phyloP scores from a whole-genome alignment of 2,113 vertebrate species.

The Neogale vison region DNA sequence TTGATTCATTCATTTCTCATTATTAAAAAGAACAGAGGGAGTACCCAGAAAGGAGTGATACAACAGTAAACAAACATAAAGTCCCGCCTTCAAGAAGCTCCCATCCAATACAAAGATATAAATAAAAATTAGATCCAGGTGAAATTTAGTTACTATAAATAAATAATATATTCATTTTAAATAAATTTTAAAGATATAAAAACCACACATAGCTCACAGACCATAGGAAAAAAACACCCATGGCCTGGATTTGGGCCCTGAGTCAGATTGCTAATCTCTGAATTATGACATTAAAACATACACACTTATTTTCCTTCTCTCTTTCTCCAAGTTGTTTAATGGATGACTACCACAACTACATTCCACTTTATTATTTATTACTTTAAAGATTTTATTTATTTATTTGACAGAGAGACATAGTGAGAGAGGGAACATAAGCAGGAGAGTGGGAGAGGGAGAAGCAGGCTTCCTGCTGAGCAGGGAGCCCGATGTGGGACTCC shows the following conservation, averaged over 20 bases:
- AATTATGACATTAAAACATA: background rate
- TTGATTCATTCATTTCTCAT: background rate
- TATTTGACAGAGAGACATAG: too few species aligned
- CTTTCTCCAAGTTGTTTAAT: background rate
- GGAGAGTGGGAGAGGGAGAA: too few species aligned
- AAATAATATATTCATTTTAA: slow-evolving; percentile 12
- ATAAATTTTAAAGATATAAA: slow-evolving; percentile 6
- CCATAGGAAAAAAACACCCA: background rate
- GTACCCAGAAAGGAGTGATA: background rate
- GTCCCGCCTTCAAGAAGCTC: background rate
- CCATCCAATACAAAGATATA: background rate
- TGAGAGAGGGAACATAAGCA: too few species aligned
- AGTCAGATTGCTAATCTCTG: background rate
- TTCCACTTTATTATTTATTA: background rate
- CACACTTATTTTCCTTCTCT: background rate
- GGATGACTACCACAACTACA: background rate
- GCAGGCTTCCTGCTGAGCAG: too few species aligned
- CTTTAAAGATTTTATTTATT: too few species aligned
- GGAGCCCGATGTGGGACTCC: too few species aligned
- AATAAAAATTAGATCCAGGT: background rate
- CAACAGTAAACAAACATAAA: background rate
- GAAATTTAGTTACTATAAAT: background rate
- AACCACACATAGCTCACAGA: background rate
- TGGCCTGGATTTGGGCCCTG: background rate
- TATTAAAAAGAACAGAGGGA: background rate